These are phyloP conservation scores for Malacoctenus gilli DNA, from an alignment of 2,797 vertebrate genomes.

Conservation along the genomic window DNA sequence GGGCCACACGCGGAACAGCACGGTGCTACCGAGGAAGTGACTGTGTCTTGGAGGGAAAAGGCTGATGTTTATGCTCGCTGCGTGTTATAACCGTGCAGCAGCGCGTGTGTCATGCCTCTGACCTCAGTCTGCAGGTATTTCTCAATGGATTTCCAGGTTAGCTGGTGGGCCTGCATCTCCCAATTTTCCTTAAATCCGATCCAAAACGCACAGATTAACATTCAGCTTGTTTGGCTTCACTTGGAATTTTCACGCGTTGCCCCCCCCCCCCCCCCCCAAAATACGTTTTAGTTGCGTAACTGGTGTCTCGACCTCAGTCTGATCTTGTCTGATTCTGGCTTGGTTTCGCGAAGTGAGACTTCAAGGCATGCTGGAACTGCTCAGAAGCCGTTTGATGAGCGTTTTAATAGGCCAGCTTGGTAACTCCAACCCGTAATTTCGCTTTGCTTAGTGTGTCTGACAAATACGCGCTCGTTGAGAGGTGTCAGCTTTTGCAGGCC, in stretches of 20 bases:
- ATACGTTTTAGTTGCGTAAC: slow-evolving; percentile 20
- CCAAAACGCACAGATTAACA: slow-evolving; percentile 29
- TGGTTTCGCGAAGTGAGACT: too few relatives aligned
- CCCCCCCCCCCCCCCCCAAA: slow-evolving; percentile 42
- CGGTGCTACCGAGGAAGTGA: slow-evolving; percentile 36
- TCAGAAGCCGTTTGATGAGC: slow-evolving; percentile 7
- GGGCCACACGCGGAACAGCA: slow-evolving; percentile 51
- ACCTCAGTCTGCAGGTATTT: slow-evolving; percentile 80
- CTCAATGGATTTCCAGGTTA: slow-evolving; percentile 64
- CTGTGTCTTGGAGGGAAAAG: slow-evolving; percentile 33
- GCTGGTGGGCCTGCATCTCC: slow-evolving; percentile 66
- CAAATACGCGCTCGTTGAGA: neutral
- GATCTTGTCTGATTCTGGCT: slow-evolving; percentile 34
- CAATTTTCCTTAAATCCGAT: slow-evolving; percentile 60
- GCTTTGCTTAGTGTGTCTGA: slow-evolving; percentile 21
- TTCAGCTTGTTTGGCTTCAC: slow-evolving; percentile 62
- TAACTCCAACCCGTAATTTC: slow-evolving; percentile 6
- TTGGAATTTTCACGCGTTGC: slow-evolving; percentile 61
- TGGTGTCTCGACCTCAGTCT: slow-evolving; percentile 28
- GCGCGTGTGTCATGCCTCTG: slow-evolving; percentile 35
- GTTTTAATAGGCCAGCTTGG: slow-evolving; percentile 6
- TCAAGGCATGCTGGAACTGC: neutral
- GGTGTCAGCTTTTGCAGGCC: too few relatives aligned
- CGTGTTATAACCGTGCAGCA: slow-evolving; percentile 22
- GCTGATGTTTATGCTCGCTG: slow-evolving; percentile 25